Base-by-base conservation (phyloP, 2,113 vertebrate species). In the Mormyrus iriodes region DNA sequence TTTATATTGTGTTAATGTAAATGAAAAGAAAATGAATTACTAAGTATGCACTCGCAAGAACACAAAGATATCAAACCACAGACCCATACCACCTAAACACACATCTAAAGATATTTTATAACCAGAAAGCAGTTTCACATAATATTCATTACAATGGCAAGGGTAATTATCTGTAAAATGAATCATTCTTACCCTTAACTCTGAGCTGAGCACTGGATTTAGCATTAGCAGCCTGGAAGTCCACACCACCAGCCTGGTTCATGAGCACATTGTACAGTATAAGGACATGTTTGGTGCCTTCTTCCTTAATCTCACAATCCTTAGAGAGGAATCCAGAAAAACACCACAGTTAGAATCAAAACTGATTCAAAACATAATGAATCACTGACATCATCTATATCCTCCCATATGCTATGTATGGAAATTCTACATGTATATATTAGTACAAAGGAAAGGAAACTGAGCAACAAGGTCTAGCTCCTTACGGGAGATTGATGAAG, bases 261-360 rank as follows among this genome's bases (percentile, higher is more conserved):
- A 96, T 94, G 2, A 89, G 96, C 65, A 98, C 98, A 91, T 99
- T 98, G 92, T 97, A 97, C 84, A 99, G 94, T 89, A 97, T 96
- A 88, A 99, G 93, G 27, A 95, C 95, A 91, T 99, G 98, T 46
- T 95, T 95, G 90, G 96, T 94, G 69, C 98, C 98, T 93, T 99
- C 98, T 91, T 98, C 97, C 90, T 97, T 99, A 90, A 98, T 98
- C 93, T 99, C 98, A 92, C 98, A 97, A 21, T 99, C 98, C 98
- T 99, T 92, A 39, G 91, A 49, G 89, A 55, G 51, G 31, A 89
- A 76, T 4, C 55, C 52, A 27, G 35, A 52, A 89, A 13, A 90
- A 21, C 65, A 49, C 24, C n/a, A 46, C 3, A 21, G 2, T 61
- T 69, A 44, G 88, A 15, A 58, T 84, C 48, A 31, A 49, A 35